Evolutionary conservation across 2,797 vertebrate genomes (phyloP), one percentile per base, ranked within the genome.

Genomic region (Trematomus bernacchii): DNA sequence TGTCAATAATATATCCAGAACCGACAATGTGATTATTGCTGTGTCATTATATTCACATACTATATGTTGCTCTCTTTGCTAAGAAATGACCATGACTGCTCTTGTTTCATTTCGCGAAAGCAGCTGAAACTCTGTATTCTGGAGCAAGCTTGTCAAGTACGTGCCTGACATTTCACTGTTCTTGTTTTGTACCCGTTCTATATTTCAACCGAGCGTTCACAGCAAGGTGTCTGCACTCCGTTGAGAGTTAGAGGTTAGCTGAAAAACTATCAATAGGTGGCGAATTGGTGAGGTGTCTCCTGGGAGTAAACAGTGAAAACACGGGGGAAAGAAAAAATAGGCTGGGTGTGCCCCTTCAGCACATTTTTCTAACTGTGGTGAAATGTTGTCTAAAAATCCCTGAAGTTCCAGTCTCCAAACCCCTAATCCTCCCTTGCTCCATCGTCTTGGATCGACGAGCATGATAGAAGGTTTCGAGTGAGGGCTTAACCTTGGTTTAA

Each of bases 401-500:
- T 63, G 27, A 86, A 86, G 86, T 93, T 91, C 83, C 72, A 86
- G 79, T 73, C 81, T 87, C 73, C 82, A 75, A 92, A 90, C 81
- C 74, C 86, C 78, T 94, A 94, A 94, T 94, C 92, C 89, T 79
- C 78, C 57, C 67, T 81, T 82, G 89, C 73, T 84, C 82, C 79
- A 81, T 83, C 55, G 84, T 84, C 82, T 87, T 83, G 86, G 92
- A 94, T 92, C 77, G 81, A 84, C 81, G 77, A 82, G 81, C 88
- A 79, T 57, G 92, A 92, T 85, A 89, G 87, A 93, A 93, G 91
- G 85, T 90, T 91, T 89, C 83, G 87, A 90, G 88, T 51, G 11
- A 86, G 57, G 84, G 91, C 91, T 95, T 94, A 93, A 88, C 87
- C 85, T 76, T 79, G 73, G 87, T 93, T 93, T 94, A 94, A 94